These are phyloP conservation scores for Phortica magna DNA, from an alignment of 2,888 invertebrate genomes.

Conservation along the genomic window DNA sequence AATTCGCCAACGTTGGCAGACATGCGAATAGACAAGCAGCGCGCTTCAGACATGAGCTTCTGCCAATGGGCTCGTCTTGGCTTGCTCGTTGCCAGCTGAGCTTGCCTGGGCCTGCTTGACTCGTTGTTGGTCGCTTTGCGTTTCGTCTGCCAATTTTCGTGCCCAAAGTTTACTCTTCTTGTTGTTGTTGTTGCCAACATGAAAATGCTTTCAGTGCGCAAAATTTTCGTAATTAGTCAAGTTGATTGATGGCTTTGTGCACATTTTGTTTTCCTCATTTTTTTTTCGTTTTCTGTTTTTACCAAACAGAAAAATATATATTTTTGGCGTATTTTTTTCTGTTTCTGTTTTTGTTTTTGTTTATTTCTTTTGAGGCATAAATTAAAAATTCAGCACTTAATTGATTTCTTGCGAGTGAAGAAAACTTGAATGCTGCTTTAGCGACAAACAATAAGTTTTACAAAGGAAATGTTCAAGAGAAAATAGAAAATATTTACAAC, in stretches of 20 bases:
- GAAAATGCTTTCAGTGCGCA: conserved; percentile 30
- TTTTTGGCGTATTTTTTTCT: neutral
- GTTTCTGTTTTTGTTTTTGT: conserved; percentile 16
- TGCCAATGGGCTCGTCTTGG: too few relatives aligned
- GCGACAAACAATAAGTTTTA: too few relatives aligned
- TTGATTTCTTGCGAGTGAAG: conserved; percentile 11
- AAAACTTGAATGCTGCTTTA: too few relatives aligned
- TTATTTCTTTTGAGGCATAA: conserved; percentile 22
- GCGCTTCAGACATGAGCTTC: too few relatives aligned
- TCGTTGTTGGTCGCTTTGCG: neutral
- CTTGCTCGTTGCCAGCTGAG: neutral
- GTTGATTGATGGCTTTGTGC: conserved; percentile 62
- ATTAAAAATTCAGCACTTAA: conserved; percentile 13
- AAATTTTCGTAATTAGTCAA: conserved; percentile 63
- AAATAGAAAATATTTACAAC: too few relatives aligned
- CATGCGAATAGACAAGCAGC: too few relatives aligned
- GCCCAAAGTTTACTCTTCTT: neutral
- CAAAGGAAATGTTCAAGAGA: too few relatives aligned
- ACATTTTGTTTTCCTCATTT: conserved; percentile 5
- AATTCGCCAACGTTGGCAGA: conserved; percentile 18
- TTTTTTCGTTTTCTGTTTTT: neutral
- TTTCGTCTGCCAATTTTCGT: neutral
- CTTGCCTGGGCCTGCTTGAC: neutral
- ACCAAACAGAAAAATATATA: neutral
- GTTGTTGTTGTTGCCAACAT: conserved; percentile 14